A percentile compares a stretch with the other conserved stretches of the same genome.
These are phyloP conservation scores for Orthosia gracilis DNA, from an alignment of 2,888 invertebrate genomes.

Conservation along the genomic window DNA sequence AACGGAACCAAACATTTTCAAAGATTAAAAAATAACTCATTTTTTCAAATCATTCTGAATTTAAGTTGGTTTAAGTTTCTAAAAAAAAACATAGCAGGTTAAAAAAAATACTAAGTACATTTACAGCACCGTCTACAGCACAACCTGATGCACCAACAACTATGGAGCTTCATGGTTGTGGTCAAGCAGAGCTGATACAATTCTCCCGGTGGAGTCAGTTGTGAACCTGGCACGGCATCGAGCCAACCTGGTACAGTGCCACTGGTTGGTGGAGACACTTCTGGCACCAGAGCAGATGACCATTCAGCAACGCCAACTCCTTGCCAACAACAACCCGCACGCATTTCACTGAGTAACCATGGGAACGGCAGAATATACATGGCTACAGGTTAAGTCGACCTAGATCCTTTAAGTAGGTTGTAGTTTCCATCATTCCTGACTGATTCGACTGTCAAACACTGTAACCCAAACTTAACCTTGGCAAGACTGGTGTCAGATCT, in stretches of 20 bases:
- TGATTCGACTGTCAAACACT: no score
- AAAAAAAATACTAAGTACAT: background rate
- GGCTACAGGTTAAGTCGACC: no score
- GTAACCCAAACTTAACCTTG: no score
- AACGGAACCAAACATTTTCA: background rate
- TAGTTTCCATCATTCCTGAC: no score
- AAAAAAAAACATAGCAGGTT: background rate
- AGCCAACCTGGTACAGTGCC: slow-evolving; percentile 18
- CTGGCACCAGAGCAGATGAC: no score
- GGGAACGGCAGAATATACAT: no score
- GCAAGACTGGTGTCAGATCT: no score
- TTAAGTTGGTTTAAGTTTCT: no score
- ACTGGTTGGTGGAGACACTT: background rate
- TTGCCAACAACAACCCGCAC: no score
- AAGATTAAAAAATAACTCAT: background rate
- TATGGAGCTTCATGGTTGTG: slow-evolving; percentile 30
- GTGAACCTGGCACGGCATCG: slow-evolving; percentile 26
- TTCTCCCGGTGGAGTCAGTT: background rate
- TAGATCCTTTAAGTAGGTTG: no score
- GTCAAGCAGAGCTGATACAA: slow-evolving; percentile 15
- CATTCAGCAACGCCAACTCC: no score
- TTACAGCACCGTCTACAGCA: background rate
- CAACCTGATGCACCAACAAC: slow-evolving; percentile 1
- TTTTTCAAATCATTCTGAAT: background rate
- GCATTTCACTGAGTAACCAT: no score